Percentiles rank a stretch among this genome's conserved stretches.
phyloP scores from a whole-genome alignment of 2,888 invertebrate genomes.

The Griposia aprilina region DNA sequence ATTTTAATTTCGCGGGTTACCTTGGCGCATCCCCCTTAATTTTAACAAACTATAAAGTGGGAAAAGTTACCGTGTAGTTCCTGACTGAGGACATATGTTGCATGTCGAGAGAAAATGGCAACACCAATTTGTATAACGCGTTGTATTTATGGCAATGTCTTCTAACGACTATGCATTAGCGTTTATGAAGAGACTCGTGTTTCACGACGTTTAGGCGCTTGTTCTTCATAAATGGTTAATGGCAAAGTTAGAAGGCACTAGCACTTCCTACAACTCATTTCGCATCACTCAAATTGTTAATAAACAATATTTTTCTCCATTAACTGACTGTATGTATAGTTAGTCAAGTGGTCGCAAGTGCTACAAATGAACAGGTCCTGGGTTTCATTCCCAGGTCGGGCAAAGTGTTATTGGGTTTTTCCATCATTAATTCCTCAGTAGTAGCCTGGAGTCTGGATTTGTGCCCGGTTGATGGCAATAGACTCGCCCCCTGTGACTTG shows the following conservation, averaged over 20 bases:
- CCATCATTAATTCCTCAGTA: not conserved
- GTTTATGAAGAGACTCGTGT: conserved; percentile 30
- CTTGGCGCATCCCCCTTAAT: no score
- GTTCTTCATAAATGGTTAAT: conserved; percentile 18
- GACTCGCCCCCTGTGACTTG: not conserved
- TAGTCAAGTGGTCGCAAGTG: not conserved
- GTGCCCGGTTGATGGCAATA: not conserved
- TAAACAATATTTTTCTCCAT: not conserved
- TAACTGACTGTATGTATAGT: not conserved
- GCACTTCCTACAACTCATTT: not conserved
- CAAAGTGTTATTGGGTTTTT: not conserved
- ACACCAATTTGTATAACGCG: conserved; percentile 13
- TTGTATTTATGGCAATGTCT: conserved; percentile 15
- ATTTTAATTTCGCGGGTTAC: no score
- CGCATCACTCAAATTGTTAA: not conserved
- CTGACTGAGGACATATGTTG: not conserved
- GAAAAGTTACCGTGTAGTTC: not conserved
- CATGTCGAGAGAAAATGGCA: conserved; percentile 22
- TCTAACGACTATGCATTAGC: conserved; percentile 14
- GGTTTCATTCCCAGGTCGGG: no score
- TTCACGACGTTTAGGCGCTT: conserved; percentile 15
- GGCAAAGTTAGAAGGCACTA: not conserved
- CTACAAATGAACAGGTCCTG: not conserved
- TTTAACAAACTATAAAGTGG: conserved; percentile 5
- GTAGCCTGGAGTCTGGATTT: not conserved